Conservation (phyloP, 2,888 invertebrate species). For the Busseola fusca region DNA sequence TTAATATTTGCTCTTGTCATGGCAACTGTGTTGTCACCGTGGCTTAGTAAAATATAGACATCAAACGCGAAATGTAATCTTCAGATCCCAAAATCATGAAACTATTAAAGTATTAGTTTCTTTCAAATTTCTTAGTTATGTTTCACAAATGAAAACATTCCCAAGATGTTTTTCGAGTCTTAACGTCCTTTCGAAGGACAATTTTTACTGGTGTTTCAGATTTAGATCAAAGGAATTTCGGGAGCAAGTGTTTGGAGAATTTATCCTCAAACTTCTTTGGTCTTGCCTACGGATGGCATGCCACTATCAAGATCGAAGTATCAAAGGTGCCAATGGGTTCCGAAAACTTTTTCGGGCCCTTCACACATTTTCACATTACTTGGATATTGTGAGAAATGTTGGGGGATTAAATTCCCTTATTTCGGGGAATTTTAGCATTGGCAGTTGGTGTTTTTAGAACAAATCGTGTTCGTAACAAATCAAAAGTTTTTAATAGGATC, state of each 20-base stretch:
- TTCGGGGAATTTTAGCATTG: conserved; percentile 39
- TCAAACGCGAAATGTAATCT: not conserved
- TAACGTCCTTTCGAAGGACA: conserved; percentile 20
- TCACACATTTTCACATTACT: conserved; percentile 57
- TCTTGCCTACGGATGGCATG: conserved; percentile 49
- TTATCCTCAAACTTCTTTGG: conserved; percentile 57
- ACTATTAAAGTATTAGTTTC: not conserved
- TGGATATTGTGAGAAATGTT: conserved; percentile 26
- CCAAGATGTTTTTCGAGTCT: conserved; percentile 20
- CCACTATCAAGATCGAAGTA: conserved; percentile 52
- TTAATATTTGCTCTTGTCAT: not conserved
- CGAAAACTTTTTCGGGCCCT: conserved; percentile 47
- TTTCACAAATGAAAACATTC: conserved; percentile 14
- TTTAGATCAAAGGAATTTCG: conserved; percentile 55
- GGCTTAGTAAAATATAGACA: not conserved
- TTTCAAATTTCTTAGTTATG: not conserved
- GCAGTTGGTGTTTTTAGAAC: conserved; percentile 18
- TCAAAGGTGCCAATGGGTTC: conserved; percentile 61
- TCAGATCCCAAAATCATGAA: not conserved
- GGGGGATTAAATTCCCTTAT: conserved; percentile 32
- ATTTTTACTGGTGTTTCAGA: conserved; percentile 58
- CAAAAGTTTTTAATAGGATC: conserved; percentile 1
- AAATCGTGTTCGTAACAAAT: conserved; percentile 9
- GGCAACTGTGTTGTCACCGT: not conserved
- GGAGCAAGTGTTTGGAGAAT: conserved; percentile 54